Conservation (phyloP, 1,140 invertebrate genomes). For the Procambarus clarkii region DNA sequence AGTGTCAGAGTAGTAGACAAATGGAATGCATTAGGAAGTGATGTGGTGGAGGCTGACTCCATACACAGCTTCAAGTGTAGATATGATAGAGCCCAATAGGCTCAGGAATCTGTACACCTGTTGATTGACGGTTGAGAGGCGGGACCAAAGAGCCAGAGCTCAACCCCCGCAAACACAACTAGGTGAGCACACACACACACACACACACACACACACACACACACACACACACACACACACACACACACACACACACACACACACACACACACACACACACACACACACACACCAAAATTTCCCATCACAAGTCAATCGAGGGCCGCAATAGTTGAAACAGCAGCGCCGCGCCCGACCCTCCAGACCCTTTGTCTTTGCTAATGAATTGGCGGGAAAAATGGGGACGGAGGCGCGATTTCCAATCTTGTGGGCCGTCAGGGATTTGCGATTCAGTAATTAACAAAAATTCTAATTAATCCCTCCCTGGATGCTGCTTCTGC, state of each 20-base stretch:
- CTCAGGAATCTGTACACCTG: too few relatives aligned
- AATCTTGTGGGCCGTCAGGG: slow-evolving; percentile 62
- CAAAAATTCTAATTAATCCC: slow-evolving; percentile 60
- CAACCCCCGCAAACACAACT: too few relatives aligned
- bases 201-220: not conserved
- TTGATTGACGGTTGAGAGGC: too few relatives aligned
- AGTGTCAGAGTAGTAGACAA: too few relatives aligned
- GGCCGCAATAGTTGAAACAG: slow-evolving; percentile 1
- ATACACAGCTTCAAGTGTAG: not conserved
- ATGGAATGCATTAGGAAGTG: too few relatives aligned
- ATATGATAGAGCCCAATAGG: too few relatives aligned
- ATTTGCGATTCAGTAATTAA: slow-evolving; percentile 68
- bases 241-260: slow-evolving; percentile 1
- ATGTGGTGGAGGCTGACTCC: too few relatives aligned
- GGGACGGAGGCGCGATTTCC: slow-evolving; percentile 60
- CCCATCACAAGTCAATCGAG: slow-evolving; percentile 11
- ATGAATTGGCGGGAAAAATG: slow-evolving; percentile 66
- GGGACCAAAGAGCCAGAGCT: too few relatives aligned
- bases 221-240: not conserved
- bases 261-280: not conserved
- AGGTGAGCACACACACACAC: not conserved
- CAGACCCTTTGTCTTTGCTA: slow-evolving; percentile 59
- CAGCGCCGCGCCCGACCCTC: not conserved
- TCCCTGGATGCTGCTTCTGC: not conserved
- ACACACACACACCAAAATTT: slow-evolving; percentile 13